phyloP scores from a whole-genome alignment of 2,797 vertebrate species.

The Florisuga fusca region DNA sequence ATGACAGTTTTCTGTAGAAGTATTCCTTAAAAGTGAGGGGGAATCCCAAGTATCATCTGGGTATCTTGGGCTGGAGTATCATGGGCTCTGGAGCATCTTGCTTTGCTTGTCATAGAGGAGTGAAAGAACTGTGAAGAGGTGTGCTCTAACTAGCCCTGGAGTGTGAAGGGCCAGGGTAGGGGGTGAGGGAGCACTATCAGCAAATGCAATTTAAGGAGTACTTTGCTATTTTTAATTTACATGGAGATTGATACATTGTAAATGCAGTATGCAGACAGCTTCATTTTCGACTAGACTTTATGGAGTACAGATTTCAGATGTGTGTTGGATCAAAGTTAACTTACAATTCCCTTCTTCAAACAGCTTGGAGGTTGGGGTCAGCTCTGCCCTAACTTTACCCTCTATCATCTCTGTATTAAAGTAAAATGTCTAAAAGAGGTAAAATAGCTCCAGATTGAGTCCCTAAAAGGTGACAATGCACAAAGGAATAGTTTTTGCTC shows the following conservation, averaged over 20 bases:
- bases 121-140: neutral
- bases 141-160: neutral
- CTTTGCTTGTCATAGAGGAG: neutral
- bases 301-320: neutral
- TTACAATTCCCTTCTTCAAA: constrained; percentile 4
- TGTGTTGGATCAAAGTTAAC: constrained; percentile 42
- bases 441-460: constrained; percentile 48
- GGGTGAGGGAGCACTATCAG: neutral
- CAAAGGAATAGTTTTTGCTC: neutral
- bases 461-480: neutral
- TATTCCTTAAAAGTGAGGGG: neutral
- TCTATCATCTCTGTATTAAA: constrained; percentile 1
- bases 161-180: neutral
- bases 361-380: neutral
- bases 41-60: neutral
- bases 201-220: neutral
- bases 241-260: neutral
- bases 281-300: neutral
- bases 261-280: neutral
- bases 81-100: neutral
- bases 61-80: neutral
- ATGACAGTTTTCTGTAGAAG: neutral
- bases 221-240: neutral
- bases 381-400: neutral
- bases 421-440: neutral